Evolutionary conservation across 1,140 invertebrate genomes (phyloP), one percentile per base, ranked within the genome.

Genomic region (Orussus abietinus): DNA sequence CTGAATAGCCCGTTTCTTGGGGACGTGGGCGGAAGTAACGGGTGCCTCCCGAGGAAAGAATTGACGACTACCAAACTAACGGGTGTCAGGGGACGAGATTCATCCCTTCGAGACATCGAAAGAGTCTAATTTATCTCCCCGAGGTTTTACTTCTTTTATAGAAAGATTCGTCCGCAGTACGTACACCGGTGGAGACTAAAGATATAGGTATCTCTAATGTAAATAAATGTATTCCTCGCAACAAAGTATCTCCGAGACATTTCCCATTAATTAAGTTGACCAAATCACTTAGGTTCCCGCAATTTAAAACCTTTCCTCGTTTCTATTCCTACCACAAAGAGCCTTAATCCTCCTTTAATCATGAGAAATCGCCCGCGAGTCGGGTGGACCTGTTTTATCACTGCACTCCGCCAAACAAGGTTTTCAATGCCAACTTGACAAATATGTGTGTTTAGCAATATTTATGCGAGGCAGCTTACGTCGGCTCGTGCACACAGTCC

Each of bases 381-480:
- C 38, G 42, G 40, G 32, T 30, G 30, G 35, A 32, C 21, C 38
- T 41, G 13, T 25, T 30, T n/a, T 19, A 49, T 49, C 35, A 20
- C 14, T 21, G 34, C 5, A 41, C 36, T 47, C 49, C 26, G 39
- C 21, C 30, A 34, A 42, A 46, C 31, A 36, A 36, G 31, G 37
- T 50, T 46, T 45, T 60, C 55, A 54, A 57, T 41, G 29, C 26
- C 44, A 13, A 18, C 21, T 13, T 51, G 61, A 62, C 50, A 58
- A 60, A 62, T 60, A 56, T 40, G 28, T 21, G 47, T 40, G 43
- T 58, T 59, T 53, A 56, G 40, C 38, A 45, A 49, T 53, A 59
- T 60, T 62, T 57, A 57, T 51, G 45, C 51, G 47, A 55, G n/a
- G 38, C 46, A 58, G 53, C 59, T 64, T 52, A 55, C 37, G 51